Base-by-base conservation (phyloP, 2,888 invertebrate genomes). In the Blastobasis adustella region DNA sequence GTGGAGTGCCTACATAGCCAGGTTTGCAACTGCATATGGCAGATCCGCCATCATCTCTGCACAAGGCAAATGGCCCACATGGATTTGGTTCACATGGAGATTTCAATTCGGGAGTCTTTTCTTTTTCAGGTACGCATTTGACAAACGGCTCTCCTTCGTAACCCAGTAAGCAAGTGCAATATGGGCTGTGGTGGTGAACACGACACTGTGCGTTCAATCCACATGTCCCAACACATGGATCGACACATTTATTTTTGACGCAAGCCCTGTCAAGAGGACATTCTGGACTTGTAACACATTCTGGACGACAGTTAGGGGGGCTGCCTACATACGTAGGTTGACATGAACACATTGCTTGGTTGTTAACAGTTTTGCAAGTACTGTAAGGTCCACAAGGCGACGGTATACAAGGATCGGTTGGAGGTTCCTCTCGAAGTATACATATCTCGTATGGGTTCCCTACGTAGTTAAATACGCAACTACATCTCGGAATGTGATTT, bases 341-440 rank as follows among this genome's bases (percentile, higher is more conserved):
- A 61, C 95, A 95, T 1, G 91, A 90, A 68, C 95, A 95, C 8
- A 92, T 86, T 4, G 93, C 93, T 65, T 92, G 91, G 50, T 90
- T 86, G 59, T 92, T 91, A 36, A 86, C 73, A 56, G 90, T 90
- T 55, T 90, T 89, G 68, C 95, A 95, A 59, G 91, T 85, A 55
- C 94, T 92, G 71, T 94, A 92, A n/a, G 92, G 91, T 38, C 96
- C 96, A 73, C 96, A 96, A 2, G 95, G 95, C 48, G 93, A 93
- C 45, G 95, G 94, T 53, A 89, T 79, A 69, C 95, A 95, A 39
- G 94, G 93, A 73, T 94, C 91, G 47, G 62, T 76, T 49, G 85
- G 82, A 46, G 74, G 67, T 55, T 82, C 87, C 76, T 79, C 69
- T 75, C 65, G 77, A 41, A 76, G 53, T 47, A 73, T 57, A 56